Evolutionary conservation across 1,140 invertebrate genomes (phyloP).

Genomic region (Coptotermes formosanus): DNA sequence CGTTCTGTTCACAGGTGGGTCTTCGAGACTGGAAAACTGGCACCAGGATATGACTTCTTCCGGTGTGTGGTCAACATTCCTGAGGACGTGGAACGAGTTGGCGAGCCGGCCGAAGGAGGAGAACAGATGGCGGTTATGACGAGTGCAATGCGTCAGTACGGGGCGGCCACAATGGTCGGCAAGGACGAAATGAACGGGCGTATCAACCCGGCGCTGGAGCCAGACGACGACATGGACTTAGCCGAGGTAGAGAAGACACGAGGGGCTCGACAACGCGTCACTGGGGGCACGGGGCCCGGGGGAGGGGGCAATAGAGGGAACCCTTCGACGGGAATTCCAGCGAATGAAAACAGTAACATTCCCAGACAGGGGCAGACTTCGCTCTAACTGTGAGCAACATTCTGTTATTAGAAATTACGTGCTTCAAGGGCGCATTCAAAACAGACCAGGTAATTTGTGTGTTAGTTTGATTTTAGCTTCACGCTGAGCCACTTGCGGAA

Average conservation of each 20-base stretch:
- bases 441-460: too few relatives aligned
- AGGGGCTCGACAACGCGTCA: not conserved
- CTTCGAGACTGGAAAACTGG: conserved; percentile 79
- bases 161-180: conserved; percentile 63
- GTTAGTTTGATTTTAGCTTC: too few relatives aligned
- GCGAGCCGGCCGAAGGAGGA: conserved; percentile 78
- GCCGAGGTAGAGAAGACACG: conserved; percentile 33
- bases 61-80: conserved; percentile 96
- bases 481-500: too few relatives aligned
- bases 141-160: conserved; percentile 61
- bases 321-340: not conserved
- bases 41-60: conserved; percentile 88
- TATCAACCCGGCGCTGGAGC: conserved; percentile 92
- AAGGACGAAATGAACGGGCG: conserved; percentile 90
- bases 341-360: too few relatives aligned
- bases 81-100: conserved; percentile 77
- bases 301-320: conserved; percentile 22
- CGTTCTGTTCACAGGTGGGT: conserved; percentile 52
- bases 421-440: too few relatives aligned
- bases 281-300: not conserved
- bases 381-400: not conserved
- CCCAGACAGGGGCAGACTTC: not conserved
- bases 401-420: too few relatives aligned
- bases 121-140: conserved; percentile 66
- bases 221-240: conserved; percentile 73